Conservation (phyloP, 2,797 vertebrate genomes). For the Melopsittacus undulatus region DNA sequence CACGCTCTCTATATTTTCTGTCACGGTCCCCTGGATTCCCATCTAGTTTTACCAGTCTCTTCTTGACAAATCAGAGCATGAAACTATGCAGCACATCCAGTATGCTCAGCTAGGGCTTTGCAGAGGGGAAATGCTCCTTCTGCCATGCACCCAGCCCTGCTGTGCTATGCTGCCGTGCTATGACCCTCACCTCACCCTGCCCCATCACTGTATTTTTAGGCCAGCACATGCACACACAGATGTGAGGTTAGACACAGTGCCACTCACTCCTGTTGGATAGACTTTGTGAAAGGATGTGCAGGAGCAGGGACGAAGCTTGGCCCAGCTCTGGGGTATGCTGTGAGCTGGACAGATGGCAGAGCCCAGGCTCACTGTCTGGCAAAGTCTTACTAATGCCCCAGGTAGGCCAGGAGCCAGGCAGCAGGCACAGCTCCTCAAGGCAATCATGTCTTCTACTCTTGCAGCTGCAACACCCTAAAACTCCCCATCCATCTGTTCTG, state of each 20-base stretch:
- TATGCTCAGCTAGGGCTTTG: neutral
- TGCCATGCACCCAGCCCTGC: neutral
- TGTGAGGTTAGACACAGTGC: neutral
- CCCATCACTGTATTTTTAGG: neutral
- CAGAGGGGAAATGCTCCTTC: neutral
- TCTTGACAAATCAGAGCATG: neutral
- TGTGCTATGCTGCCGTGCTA: neutral
- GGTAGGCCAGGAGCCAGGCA: neutral
- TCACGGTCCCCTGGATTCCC: neutral
- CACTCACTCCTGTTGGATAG: neutral
- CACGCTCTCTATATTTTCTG: neutral
- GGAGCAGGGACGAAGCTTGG: neutral
- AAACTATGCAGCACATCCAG: neutral
- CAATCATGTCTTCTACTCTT: neutral
- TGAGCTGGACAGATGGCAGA: neutral
- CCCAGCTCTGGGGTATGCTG: neutral
- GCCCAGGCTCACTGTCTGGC: neutral
- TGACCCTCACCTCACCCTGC: neutral
- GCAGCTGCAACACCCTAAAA: neutral
- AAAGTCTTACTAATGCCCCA: neutral
- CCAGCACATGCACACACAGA: rapidly evolving
- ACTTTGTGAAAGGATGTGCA: neutral
- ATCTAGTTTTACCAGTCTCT: neutral
- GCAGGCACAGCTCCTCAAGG: neutral
- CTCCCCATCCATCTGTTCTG: neutral